phyloP scores from a whole-genome alignment of 2,113 vertebrate species.

The Halcyon malimbica region DNA sequence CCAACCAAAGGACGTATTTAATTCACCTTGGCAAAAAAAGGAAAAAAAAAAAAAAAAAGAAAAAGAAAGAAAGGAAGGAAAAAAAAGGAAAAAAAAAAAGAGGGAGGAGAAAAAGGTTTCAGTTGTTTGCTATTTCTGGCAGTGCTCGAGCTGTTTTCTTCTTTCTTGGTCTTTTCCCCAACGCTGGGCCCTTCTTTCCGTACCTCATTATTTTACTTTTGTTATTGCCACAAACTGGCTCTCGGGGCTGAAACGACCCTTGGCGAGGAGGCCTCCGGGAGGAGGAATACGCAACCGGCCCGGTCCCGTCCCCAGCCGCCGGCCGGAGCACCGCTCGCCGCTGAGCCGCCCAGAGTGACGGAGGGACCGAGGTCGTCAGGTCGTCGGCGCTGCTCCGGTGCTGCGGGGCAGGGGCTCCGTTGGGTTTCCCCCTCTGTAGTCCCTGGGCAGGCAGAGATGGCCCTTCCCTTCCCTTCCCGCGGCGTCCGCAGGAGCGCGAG shows the following conservation, averaged over 20 bases:
- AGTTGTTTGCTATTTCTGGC: slow-evolving; percentile 68
- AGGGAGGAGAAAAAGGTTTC: slow-evolving; percentile 50
- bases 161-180: slow-evolving; percentile 61
- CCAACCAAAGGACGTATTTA: slow-evolving; percentile 67
- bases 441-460: neutral
- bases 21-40: slow-evolving; percentile 57
- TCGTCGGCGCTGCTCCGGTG: neutral
- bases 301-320: neutral
- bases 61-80: neutral
- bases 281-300: slow-evolving; percentile 50
- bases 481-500: neutral
- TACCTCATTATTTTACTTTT: slow-evolving; percentile 67
- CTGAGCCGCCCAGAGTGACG: neutral
- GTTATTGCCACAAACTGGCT: slow-evolving; percentile 46
- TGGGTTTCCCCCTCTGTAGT: neutral
- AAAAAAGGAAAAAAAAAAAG: neutral
- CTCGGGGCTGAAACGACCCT: neutral
- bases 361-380: neutral
- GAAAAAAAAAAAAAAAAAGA: neutral
- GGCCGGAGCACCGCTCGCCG: neutral
- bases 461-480: neutral
- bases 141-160: slow-evolving; percentile 69
- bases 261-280: neutral
- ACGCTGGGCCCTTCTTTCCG: slow-evolving; percentile 55
- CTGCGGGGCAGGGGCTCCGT: neutral